Base-by-base conservation (phyloP, 2,797 vertebrate genomes). In the Neoniphon sammara region DNA sequence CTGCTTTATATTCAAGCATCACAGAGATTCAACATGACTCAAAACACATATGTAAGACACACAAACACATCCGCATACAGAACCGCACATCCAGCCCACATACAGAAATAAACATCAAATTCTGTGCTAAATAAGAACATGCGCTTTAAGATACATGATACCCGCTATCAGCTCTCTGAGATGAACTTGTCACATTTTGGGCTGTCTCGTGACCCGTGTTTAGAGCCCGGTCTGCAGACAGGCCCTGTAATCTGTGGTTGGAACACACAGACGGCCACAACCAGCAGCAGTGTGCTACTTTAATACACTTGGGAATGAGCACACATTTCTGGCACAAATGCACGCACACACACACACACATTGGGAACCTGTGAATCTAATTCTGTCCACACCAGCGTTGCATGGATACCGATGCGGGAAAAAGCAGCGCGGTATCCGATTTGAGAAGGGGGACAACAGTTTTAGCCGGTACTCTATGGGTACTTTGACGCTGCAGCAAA, bases 171-270 rank as follows among this genome's bases (percentile, higher is more conserved):
- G 61, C 73, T 83, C 87, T 75, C 70, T 80, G 52, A 75, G 87
- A 91, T 88, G 84, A 89, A 89, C 83, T 83, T 72, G 85, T 87
- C 88, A 90, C 87, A 87, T 88, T 90, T 84, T 77, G 82, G 87
- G 77, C 75, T 14, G 85, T 87, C 88, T 88, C 75, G 81, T 87
- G 89, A 89, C 83, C 87, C 80, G 5, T 60, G 87, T 88, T 78
- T 81, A 76, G 81, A 70, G 80, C 77, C 81, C 70, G 8, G 83
- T 84, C 85, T 86, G 84, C 85, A 66, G 81, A 88, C 86, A 76
- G 80, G 79, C 85, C 84, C 88, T 92, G 30, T 88, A 90, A 89
- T 91, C 89, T 90, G 90, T 81, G 88, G 90, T 72, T 59, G 73
- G 89, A 79, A 88, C 86, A 82, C 89, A 88, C 84, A 88, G 73